These are phyloP conservation scores for Aethina tumida DNA, from an alignment of 1,140 invertebrate genomes.

Conservation along the genomic window DNA sequence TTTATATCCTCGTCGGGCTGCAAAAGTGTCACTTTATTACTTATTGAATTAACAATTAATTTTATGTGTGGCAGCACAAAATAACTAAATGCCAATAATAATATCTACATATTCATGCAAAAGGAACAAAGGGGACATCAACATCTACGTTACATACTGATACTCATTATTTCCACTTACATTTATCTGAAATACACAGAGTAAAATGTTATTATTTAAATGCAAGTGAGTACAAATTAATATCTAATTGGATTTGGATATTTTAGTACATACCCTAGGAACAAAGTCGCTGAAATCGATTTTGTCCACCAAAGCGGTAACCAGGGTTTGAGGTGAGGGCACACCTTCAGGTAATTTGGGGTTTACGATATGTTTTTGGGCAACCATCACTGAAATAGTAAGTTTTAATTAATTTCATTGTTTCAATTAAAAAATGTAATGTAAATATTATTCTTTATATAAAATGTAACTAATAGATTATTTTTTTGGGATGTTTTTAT, in stretches of 20 bases:
- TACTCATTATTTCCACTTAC: not conserved
- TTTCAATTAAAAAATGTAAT: not conserved
- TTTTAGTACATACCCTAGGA: slow-evolving; percentile 38
- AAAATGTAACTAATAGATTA: too few species aligned
- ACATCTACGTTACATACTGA: not conserved
- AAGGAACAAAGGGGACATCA: too few species aligned
- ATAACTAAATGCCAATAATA: too few species aligned
- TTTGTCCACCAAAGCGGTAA: slow-evolving; percentile 66
- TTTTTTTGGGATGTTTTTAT: too few species aligned
- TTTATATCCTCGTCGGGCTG: slow-evolving; percentile 54
- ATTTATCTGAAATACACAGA: not conserved
- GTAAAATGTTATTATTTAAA: too few species aligned
- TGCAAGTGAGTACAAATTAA: too few species aligned
- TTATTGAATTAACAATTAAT: slow-evolving; percentile 2
- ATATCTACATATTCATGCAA: too few species aligned
- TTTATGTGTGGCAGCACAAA: not conserved
- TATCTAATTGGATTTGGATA: too few species aligned
- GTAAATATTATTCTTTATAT: too few species aligned
- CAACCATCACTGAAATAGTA: slow-evolving; percentile 49
- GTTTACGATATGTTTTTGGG: slow-evolving; percentile 57
- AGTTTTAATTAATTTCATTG: slow-evolving; percentile 10
- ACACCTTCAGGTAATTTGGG: slow-evolving; percentile 40
- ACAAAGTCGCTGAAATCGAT: slow-evolving; percentile 47
- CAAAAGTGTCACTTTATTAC: slow-evolving; percentile 3
- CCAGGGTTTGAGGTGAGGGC: slow-evolving; percentile 57